These are phyloP conservation scores for Anneissia japonica DNA, from an alignment of 35 echinoderm and acorn worm species.

Conservation along the genomic window DNA sequence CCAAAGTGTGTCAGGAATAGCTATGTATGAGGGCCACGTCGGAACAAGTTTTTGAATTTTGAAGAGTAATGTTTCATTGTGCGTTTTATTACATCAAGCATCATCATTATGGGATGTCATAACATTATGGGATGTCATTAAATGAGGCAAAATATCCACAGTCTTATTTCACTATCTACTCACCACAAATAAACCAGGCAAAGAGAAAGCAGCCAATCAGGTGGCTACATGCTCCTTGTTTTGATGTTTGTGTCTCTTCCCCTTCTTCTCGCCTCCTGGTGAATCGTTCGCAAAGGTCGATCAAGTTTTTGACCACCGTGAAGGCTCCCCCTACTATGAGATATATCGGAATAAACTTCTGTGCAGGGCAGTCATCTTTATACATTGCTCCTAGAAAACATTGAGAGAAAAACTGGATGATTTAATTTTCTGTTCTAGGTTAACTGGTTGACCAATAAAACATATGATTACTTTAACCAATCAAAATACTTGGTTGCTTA, in stretches of 20 bases:
- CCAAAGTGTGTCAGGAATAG: too few relatives aligned
- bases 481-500: too few relatives aligned
- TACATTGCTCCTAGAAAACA: constrained; percentile 56
- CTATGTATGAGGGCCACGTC: too few relatives aligned
- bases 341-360: constrained; percentile 73
- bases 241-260: constrained; percentile 6
- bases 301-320: constrained; percentile 53
- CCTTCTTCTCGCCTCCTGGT: background rate
- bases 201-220: constrained; percentile 68
- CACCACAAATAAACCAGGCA: constrained; percentile 88
- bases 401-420: background rate
- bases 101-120: too few relatives aligned
- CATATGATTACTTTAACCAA: too few relatives aligned
- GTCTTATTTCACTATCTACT: too few relatives aligned
- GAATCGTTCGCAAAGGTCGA: constrained; percentile 44
- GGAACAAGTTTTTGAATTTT: too few relatives aligned
- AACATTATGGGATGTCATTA: too few relatives aligned
- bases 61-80: too few relatives aligned
- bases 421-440: background rate
- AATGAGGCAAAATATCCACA: too few relatives aligned
- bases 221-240: constrained; percentile 31
- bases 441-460: too few relatives aligned
- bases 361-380: constrained; percentile 54
- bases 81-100: too few relatives aligned
- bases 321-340: constrained; percentile 58